phyloP scores from a whole-genome alignment of 2,113 vertebrate species.

The Chamaea fasciata region DNA sequence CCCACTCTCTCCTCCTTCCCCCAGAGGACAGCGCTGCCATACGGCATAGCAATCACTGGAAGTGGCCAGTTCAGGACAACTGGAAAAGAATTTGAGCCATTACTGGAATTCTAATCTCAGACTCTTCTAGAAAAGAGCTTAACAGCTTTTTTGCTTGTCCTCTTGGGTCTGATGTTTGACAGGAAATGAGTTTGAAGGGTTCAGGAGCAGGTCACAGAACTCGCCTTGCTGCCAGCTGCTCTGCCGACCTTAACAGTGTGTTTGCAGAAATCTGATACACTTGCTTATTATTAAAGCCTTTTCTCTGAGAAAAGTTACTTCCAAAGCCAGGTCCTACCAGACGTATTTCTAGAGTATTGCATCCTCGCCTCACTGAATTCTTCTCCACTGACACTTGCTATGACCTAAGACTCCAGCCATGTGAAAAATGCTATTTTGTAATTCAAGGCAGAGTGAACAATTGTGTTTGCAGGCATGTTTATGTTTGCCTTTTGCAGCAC shows the following conservation, averaged over 20 bases:
- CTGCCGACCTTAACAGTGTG: constrained; percentile 74
- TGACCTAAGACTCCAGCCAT: constrained; percentile 64
- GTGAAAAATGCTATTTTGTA: constrained; percentile 61
- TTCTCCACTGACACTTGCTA: constrained; percentile 56
- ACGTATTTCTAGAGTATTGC: constrained; percentile 39
- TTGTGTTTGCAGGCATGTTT: constrained; percentile 55
- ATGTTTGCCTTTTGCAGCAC: constrained; percentile 51
- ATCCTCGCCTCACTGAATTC: constrained; percentile 53
- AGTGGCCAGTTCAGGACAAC: constrained; percentile 66
- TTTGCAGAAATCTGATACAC: constrained; percentile 77
- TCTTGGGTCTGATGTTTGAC: constrained; percentile 73
- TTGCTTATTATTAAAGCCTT: constrained; percentile 71
- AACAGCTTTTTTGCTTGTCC: constrained; percentile 68
- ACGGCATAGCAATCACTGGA: constrained; percentile 1
- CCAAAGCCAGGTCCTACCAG: constrained; percentile 47
- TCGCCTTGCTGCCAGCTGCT: constrained; percentile 75
- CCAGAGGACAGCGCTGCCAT: not conserved
- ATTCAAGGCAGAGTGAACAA: constrained; percentile 41
- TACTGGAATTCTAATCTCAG: constrained; percentile 79
- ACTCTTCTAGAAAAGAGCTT: constrained; percentile 66
- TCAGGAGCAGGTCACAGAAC: constrained; percentile 71
- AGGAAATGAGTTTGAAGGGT: constrained; percentile 78
- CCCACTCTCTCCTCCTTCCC: not conserved
- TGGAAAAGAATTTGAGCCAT: constrained; percentile 77
- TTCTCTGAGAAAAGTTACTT: constrained; percentile 58